phyloP scores from a whole-genome alignment of 2,113 vertebrate species.

The Callospermophilus lateralis region DNA sequence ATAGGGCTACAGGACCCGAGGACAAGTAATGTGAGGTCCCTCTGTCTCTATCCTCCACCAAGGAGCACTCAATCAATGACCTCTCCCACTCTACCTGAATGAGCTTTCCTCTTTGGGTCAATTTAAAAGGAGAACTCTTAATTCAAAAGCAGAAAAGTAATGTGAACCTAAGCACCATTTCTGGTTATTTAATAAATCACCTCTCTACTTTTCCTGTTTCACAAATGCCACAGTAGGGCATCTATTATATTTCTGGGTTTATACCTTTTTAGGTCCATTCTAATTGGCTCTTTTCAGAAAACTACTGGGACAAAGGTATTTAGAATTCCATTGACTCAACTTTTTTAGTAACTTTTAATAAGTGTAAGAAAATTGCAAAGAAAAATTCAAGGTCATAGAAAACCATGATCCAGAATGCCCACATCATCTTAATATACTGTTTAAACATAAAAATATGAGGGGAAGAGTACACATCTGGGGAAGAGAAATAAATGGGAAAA shows the following conservation, averaged over 20 bases:
- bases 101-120: not conserved
- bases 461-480: not conserved
- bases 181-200: not conserved
- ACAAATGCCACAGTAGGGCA: not conserved
- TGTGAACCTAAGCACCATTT: not conserved
- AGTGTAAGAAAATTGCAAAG: not conserved
- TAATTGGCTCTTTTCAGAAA: not conserved
- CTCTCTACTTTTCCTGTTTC: not conserved
- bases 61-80: not conserved
- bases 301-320: not conserved
- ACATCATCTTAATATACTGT: not conserved
- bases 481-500: not conserved
- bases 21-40: not conserved
- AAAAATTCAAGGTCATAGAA: not conserved
- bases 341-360: not conserved
- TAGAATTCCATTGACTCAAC: not conserved
- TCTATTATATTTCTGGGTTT: not conserved
- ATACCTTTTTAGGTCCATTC: not conserved
- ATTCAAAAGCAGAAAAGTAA: not conserved
- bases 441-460: slow-evolving; percentile 9
- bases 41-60: not conserved
- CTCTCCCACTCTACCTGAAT: not conserved
- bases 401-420: not conserved
- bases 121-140: not conserved
- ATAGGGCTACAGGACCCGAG: not conserved